Conservation (phyloP, 2,888 invertebrate species). For the Megamerina dolium region DNA sequence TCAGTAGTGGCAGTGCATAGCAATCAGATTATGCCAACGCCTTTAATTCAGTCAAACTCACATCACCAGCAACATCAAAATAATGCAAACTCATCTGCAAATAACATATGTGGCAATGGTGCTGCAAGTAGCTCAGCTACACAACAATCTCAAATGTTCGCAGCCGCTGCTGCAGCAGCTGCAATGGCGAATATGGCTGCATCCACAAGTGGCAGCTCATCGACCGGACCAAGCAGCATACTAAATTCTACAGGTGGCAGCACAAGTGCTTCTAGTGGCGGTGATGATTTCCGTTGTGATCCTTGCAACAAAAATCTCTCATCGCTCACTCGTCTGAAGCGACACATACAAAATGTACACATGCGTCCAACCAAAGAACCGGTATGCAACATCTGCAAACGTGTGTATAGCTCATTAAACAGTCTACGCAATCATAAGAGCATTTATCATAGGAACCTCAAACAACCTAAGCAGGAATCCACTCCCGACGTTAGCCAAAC, state of each 20-base stretch:
- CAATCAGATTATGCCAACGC: constrained; percentile 22
- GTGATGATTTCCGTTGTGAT: constrained; percentile 85
- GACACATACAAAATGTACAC: constrained; percentile 88
- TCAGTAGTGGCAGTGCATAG: constrained; percentile 19
- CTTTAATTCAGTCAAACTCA: constrained; percentile 17
- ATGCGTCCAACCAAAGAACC: constrained; percentile 85
- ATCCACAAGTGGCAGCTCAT: constrained; percentile 24
- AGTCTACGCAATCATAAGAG: constrained; percentile 88
- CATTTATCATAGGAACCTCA: constrained; percentile 79
- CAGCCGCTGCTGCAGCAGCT: constrained; percentile 30
- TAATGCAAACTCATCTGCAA: neutral
- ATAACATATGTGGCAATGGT: neutral
- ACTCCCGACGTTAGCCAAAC: constrained; percentile 10
- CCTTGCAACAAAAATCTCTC: constrained; percentile 88
- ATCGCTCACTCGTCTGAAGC: constrained; percentile 79
- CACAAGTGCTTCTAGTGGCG: constrained; percentile 44
- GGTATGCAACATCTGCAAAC: constrained; percentile 87
- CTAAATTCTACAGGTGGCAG: constrained; percentile 32
- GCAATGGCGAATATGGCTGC: constrained; percentile 42
- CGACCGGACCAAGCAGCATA: constrained; percentile 20
- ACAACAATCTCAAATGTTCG: constrained; percentile 39
- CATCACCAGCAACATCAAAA: constrained; percentile 17
- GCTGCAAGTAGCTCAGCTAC: constrained; percentile 16
- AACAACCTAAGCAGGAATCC: constrained; percentile 58
- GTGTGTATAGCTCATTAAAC: constrained; percentile 86